Evolutionary conservation across 1,140 invertebrate genomes (phyloP), one percentile per base, ranked within the genome.

Genomic region (Leptoteleia sp.): DNA sequence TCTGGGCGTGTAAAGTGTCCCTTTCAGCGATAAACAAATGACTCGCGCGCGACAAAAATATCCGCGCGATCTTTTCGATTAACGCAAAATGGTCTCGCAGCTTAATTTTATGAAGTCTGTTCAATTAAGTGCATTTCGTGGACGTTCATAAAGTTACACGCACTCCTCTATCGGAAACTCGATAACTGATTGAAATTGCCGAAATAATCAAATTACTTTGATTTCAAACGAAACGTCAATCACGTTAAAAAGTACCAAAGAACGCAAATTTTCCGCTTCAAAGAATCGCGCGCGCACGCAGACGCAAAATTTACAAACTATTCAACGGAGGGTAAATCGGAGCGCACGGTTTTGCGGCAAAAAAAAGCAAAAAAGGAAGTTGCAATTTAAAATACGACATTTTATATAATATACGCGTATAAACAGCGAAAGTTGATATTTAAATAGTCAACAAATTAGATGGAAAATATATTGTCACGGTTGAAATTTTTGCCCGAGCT

Each of bases 381-480:
- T 12, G 1, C 47, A 27, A 50, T 52, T 45, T 42, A 50, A 64
- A 64, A 64, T 43, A 16, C 25, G 16, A 37, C 48, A 67, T 67
- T 55, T 45, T 67, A 55, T 54, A 67, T 27, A 67, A 67, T 55
- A 54, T 55, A 67, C 62, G 31, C 48, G 40, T 29, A 45, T n/a
- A 67, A 43, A 37, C 54, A 13, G 48, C 27, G 47, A 54, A 64
- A 67, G 55, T 67, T 67, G 25, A 43, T 33, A 52, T 52, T 65
- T 65, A 52, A 65, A 65, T 11, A 52, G 61, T 52, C 47, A 27
- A 52, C 47, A 52, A 65, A 65, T 52, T 65, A 12, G 16, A 29
- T 6, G 55, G 42, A 27, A 7, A 1, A 35, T 27, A 37, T 27
- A 35, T 42, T 35, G 17, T 31, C 13, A 22, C 37, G 5, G 6